Conservation (phyloP, 2,113 vertebrate species). For the Festucalex cinctus region DNA sequence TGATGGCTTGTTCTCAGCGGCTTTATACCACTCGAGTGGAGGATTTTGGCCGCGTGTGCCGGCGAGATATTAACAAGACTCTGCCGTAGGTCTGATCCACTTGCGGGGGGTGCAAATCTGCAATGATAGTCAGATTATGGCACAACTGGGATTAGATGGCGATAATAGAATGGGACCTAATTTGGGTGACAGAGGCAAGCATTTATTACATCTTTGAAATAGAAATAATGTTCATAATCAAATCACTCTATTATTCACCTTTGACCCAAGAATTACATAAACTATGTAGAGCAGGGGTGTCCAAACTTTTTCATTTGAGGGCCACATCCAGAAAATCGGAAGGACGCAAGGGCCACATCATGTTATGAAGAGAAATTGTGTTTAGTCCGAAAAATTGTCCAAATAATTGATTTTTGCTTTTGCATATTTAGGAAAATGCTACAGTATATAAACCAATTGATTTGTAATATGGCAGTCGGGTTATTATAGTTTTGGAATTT, state of each 20-base stretch:
- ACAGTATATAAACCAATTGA: no score
- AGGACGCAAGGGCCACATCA: no score
- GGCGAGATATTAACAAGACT: constrained; percentile 31
- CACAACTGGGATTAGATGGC: constrained; percentile 30
- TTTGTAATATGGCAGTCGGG: no score
- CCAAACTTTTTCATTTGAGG: no score
- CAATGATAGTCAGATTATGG: constrained; percentile 9
- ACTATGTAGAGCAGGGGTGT: no score
- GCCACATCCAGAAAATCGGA: no score
- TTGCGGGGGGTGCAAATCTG: constrained; percentile 12
- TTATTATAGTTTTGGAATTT: no score
- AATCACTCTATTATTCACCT: constrained; percentile 1
- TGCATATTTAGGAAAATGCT: no score
- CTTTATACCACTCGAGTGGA: constrained; percentile 19
- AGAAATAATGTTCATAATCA: constrained; percentile 10
- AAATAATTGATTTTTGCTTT: no score
- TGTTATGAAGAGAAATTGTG: no score
- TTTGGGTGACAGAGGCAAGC: background rate
- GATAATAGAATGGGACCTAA: background rate
- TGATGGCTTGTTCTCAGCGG: constrained; percentile 24
- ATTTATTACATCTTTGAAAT: background rate
- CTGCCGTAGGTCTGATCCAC: constrained; percentile 14
- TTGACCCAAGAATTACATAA: background rate
- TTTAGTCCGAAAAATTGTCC: no score
- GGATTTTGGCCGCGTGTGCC: constrained; percentile 34